phyloP scores from a whole-genome alignment of 2,888 invertebrate genomes.

The Gastracanthus pulcherrimus region DNA sequence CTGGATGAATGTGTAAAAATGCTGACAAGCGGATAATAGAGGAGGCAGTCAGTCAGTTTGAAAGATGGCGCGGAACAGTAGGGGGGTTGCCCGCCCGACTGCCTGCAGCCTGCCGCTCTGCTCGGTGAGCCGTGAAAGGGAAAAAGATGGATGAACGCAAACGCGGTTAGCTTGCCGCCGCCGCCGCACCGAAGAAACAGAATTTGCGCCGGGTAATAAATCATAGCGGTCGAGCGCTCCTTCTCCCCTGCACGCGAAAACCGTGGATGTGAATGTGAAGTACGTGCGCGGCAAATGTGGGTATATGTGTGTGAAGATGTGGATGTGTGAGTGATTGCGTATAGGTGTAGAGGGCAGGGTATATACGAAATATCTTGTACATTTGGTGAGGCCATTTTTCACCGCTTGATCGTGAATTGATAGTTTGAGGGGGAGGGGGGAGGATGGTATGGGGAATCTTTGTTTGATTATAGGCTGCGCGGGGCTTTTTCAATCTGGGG shows the following conservation, averaged over 20 bases:
- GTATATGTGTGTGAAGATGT: constrained; percentile 3
- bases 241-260: constrained; percentile 16
- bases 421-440: constrained; percentile 3
- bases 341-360: background rate
- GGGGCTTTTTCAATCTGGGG: background rate
- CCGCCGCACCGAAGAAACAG: constrained; percentile 75
- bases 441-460: constrained; percentile 11
- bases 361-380: constrained; percentile 46
- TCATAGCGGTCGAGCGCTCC: constrained; percentile 69
- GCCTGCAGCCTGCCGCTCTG: constrained; percentile 56
- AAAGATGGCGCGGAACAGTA: constrained; percentile 76
- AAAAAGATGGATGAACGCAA: constrained; percentile 77
- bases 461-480: constrained; percentile 41
- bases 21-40: constrained; percentile 78
- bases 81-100: constrained; percentile 57
- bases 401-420: constrained; percentile 52
- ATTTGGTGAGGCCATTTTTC: constrained; percentile 50
- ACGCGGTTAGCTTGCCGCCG: constrained; percentile 74
- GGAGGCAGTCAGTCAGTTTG: constrained; percentile 77
- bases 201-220: constrained; percentile 77
- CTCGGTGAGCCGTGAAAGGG: constrained; percentile 76
- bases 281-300: background rate
- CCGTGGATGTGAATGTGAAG: constrained; percentile 22
- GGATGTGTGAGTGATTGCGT: background rate
- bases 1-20: constrained; percentile 77